A percentile compares a stretch with the other conserved stretches of the same genome.
These are phyloP conservation scores for Odontocolon sp. DNA, from an alignment of 2,888 invertebrate species.

Conservation along the genomic window DNA sequence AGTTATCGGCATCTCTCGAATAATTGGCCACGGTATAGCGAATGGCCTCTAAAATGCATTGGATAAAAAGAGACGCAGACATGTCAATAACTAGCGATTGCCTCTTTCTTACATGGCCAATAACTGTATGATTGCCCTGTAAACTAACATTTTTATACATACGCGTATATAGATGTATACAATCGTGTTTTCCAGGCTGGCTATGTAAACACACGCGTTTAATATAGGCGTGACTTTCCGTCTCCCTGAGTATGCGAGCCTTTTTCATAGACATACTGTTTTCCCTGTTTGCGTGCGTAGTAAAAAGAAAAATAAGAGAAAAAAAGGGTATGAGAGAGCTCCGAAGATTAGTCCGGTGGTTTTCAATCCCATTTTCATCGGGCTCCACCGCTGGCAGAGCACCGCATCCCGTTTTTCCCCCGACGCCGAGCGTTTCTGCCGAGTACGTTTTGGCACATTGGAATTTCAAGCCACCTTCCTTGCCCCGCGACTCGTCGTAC, in stretches of 20 bases:
- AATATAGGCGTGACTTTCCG: constrained; percentile 38
- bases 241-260: constrained; percentile 16
- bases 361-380: constrained; percentile 81
- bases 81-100: no score
- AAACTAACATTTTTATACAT: neutral
- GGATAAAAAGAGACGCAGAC: no score
- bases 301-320: constrained; percentile 38
- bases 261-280: constrained; percentile 2
- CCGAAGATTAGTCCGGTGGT: constrained; percentile 78
- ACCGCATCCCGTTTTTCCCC: constrained; percentile 49
- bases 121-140: no score
- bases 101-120: no score
- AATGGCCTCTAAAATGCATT: no score
- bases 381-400: constrained; percentile 47
- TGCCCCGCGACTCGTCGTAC: constrained; percentile 1
- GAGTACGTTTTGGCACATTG: constrained; percentile 31
- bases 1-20: neutral
- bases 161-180: constrained; percentile 15
- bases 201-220: constrained; percentile 49
- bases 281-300: constrained; percentile 11
- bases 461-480: constrained; percentile 22
- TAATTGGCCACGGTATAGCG: no score
- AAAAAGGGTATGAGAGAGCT: no score
- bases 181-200: constrained; percentile 29
- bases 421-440: constrained; percentile 9